Evolutionary conservation across 2,797 vertebrate species (phyloP).

Genomic region (Poeciliopsis infans): DNA sequence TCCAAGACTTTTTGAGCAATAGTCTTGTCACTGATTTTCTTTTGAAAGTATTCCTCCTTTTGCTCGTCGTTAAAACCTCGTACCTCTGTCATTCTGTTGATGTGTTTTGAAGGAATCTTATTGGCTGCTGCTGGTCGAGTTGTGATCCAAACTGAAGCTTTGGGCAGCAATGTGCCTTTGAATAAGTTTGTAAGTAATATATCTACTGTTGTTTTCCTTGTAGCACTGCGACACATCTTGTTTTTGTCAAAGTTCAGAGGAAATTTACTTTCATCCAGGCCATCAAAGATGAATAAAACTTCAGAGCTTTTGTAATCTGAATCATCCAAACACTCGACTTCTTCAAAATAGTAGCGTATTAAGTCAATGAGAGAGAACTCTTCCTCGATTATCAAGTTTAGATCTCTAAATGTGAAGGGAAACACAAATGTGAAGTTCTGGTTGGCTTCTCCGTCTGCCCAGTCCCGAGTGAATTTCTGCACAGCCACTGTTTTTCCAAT

Average conservation of each 20-base stretch:
- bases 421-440: conserved; percentile 9
- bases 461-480: conserved; percentile 37
- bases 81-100: conserved; percentile 35
- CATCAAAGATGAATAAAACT: conserved; percentile 32
- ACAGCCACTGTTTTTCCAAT: conserved; percentile 46
- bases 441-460: conserved; percentile 25
- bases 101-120: conserved; percentile 1
- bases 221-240: neutral
- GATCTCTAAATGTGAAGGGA: conserved; percentile 37
- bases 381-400: conserved; percentile 15
- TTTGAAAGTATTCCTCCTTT: conserved; percentile 34
- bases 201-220: neutral
- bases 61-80: conserved; percentile 36
- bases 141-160: conserved; percentile 38
- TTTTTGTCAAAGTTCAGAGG: conserved; percentile 15
- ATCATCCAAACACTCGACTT: neutral
- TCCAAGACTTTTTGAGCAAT: conserved; percentile 8
- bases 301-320: neutral
- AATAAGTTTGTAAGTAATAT: conserved; percentile 28
- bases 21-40: neutral
- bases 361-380: neutral
- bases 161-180: conserved; percentile 17
- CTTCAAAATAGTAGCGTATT: neutral
- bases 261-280: conserved; percentile 3
- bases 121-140: conserved; percentile 26